phyloP scores from a whole-genome alignment of 2,888 invertebrate genomes.

The Cheilosia variabilis region DNA sequence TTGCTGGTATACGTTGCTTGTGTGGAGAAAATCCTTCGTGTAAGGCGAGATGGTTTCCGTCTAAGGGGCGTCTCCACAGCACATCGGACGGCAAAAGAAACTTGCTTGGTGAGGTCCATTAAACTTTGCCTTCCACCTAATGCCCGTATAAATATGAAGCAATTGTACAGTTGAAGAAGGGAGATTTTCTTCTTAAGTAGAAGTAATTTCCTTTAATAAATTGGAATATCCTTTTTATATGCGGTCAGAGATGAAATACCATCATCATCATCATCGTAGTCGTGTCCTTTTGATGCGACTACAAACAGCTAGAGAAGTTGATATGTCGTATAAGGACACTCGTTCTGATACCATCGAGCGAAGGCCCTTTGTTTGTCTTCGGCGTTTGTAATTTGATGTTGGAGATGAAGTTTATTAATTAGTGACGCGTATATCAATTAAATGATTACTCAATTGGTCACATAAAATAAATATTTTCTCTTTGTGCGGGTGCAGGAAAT shows the following conservation, averaged over 20 bases:
- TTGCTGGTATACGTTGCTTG: not conserved
- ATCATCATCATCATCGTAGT: conserved; percentile 28
- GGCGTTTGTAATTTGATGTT: conserved; percentile 52
- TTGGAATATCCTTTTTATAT: conserved; percentile 76
- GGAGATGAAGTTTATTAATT: conserved; percentile 74
- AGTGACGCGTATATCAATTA: conserved; percentile 72
- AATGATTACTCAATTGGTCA: conserved; percentile 74
- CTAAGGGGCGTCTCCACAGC: not conserved
- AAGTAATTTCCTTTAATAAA: conserved; percentile 76
- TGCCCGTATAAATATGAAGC: conserved; percentile 69
- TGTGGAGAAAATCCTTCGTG: conserved; percentile 32
- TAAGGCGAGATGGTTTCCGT: conserved; percentile 20
- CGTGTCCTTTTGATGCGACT: conserved; percentile 47
- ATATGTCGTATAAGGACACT: conserved; percentile 37
- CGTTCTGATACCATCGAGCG: not conserved
- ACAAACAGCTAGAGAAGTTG: conserved; percentile 43
- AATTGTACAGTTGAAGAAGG: conserved; percentile 73
- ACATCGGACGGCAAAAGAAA: conserved; percentile 15
- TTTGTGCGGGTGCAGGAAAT: not conserved
- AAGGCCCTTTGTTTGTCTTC: conserved; percentile 55
- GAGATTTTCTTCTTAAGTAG: conserved; percentile 75
- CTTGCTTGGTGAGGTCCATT: conserved; percentile 56
- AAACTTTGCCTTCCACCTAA: conserved; percentile 64
- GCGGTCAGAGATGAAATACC: conserved; percentile 73
- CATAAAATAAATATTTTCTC: conserved; percentile 43